Evolutionary conservation across 1,140 invertebrate species (phyloP).

Genomic region (Hylaeus anthracinus): DNA sequence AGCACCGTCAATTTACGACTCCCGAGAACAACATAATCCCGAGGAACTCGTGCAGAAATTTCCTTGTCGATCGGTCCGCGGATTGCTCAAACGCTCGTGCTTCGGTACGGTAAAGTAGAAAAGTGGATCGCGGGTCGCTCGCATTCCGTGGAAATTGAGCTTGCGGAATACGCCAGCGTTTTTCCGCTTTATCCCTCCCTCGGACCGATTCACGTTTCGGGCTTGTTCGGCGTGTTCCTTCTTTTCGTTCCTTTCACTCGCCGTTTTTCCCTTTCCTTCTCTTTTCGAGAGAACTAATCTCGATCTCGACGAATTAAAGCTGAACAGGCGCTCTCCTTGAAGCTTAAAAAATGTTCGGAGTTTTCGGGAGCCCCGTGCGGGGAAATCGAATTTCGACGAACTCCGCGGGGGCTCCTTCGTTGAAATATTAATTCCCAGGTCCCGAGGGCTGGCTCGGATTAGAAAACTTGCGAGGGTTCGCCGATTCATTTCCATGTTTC

Average conservation of each 20-base stretch:
- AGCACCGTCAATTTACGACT: slow-evolving; percentile 23
- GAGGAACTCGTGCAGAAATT: slow-evolving; percentile 48
- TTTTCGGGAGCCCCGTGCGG: neutral
- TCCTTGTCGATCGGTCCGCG: slow-evolving; percentile 42
- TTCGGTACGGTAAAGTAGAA: slow-evolving; percentile 56
- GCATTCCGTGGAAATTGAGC: slow-evolving; percentile 61
- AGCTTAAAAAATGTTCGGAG: neutral
- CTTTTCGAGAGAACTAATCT: neutral
- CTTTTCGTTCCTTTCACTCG: neutral
- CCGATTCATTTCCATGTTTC: neutral
- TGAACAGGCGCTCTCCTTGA: neutral
- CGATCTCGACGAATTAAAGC: slow-evolving; percentile 14
- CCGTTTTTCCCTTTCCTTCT: neutral
- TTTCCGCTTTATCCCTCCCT: slow-evolving; percentile 34
- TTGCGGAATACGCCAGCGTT: slow-evolving; percentile 49
- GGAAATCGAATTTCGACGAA: neutral
- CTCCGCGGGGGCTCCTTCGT: neutral
- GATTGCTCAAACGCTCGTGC: slow-evolving; percentile 53
- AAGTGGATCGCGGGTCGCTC: slow-evolving; percentile 56
- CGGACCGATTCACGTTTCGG: neutral
- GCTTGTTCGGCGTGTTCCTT: slow-evolving; percentile 24
- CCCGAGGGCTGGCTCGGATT: neutral
- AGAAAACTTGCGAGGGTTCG: neutral
- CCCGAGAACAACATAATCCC: slow-evolving; percentile 47
- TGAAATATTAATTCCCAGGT: neutral